phyloP scores from a whole-genome alignment of 2,113 vertebrate genomes.

The Nesogale talazaci region DNA sequence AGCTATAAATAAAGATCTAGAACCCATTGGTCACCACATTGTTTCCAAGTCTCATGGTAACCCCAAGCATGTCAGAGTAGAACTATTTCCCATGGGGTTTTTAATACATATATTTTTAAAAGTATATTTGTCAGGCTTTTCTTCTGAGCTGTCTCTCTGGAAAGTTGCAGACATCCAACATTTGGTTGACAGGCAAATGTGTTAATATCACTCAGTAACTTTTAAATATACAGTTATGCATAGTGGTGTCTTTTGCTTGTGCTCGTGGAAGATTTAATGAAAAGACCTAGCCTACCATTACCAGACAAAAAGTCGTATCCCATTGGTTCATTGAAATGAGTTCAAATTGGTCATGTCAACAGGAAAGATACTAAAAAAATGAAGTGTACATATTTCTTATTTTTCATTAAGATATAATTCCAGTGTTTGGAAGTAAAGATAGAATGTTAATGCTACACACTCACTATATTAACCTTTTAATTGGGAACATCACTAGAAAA shows the following conservation, averaged over 20 bases:
- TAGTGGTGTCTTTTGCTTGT: not conserved
- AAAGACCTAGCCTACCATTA: not conserved
- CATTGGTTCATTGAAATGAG: not conserved
- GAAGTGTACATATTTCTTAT: not conserved
- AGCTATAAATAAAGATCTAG: not conserved
- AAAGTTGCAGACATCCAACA: not conserved
- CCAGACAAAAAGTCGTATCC: not conserved
- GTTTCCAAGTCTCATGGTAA: not conserved
- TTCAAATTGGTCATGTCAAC: not conserved
- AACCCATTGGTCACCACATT: not conserved
- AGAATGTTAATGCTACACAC: not conserved
- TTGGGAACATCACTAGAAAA: not conserved
- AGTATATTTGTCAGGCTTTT: not conserved
- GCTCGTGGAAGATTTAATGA: not conserved
- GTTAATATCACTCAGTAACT: not conserved
- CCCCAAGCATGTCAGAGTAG: not conserved
- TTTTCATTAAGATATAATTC: not conserved
- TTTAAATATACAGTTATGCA: not conserved
- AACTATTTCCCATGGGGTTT: not conserved
- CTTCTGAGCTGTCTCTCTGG: not conserved
- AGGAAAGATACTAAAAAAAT: not conserved
- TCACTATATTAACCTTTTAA: not conserved
- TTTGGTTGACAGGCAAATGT: not conserved
- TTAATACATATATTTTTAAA: not conserved
- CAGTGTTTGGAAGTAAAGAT: not conserved